Conservation (phyloP, 2,888 invertebrate genomes). For the Lasioglossum zephyrum region DNA sequence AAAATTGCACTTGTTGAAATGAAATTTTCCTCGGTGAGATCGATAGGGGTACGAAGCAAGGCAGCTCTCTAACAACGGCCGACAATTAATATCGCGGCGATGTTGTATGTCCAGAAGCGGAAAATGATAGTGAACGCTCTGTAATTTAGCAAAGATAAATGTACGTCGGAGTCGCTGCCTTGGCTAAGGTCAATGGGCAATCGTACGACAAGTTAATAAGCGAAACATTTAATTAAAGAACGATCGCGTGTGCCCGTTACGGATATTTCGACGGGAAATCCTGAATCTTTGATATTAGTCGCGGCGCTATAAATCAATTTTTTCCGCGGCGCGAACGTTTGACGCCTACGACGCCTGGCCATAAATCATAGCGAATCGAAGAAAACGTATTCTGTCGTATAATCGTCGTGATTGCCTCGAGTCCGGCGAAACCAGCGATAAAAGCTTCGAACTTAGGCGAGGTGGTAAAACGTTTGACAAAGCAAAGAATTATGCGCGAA, state of each 20-base stretch:
- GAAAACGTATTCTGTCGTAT: background rate
- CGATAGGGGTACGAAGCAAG: conserved; percentile 2
- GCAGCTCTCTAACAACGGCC: conserved; percentile 19
- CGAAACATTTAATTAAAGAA: conserved; percentile 17
- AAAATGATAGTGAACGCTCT: conserved; percentile 31
- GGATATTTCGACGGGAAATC: background rate
- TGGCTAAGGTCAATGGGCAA: conserved; percentile 39
- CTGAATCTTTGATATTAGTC: background rate
- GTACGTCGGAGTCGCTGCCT: conserved; percentile 12
- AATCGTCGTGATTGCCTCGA: background rate
- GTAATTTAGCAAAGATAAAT: conserved; percentile 41
- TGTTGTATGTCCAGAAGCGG: conserved; percentile 18
- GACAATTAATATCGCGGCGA: conserved; percentile 42
- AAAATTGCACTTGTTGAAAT: conserved; percentile 7
- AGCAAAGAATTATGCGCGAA: background rate
- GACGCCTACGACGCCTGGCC: background rate
- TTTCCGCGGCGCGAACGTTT: background rate
- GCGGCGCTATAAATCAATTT: background rate
- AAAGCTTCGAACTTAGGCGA: background rate
- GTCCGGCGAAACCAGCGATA: background rate
- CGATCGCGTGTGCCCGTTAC: background rate
- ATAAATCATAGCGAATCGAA: background rate
- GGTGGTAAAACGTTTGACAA: background rate
- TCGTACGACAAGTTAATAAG: conserved; percentile 34
- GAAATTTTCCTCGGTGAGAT: background rate